These are phyloP conservation scores for Carlito syrichta DNA, from an alignment of 2,113 vertebrate species.

Conservation along the genomic window DNA sequence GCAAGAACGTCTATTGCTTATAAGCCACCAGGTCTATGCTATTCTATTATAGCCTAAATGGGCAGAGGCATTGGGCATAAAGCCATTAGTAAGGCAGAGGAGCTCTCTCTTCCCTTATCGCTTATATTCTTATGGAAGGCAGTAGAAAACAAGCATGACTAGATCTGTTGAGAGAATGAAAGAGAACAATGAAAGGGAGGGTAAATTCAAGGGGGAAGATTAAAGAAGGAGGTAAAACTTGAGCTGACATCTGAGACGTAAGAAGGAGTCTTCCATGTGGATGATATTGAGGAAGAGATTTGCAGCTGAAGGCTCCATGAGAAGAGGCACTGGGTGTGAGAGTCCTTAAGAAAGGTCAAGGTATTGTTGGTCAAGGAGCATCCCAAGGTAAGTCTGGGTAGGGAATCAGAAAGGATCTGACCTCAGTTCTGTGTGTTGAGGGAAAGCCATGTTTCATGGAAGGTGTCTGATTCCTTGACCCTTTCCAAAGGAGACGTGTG, in stretches of 20 bases:
- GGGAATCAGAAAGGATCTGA: too few species aligned
- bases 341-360: accelerated
- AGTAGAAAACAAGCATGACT: neutral
- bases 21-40: neutral
- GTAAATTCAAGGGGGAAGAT: neutral
- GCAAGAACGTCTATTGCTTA: neutral
- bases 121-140: neutral
- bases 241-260: neutral
- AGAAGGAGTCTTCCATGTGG: neutral
- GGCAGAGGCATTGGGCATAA: neutral
- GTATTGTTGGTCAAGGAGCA: neutral
- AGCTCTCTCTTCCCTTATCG: accelerated
- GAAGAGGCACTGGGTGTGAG: neutral
- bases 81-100: neutral
- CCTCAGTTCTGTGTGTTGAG: accelerated
- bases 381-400: accelerated
- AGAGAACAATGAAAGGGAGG: neutral
- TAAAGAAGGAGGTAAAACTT: neutral
- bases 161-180: neutral
- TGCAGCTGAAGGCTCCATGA: too few species aligned
- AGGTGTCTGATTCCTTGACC: neutral
- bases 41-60: neutral
- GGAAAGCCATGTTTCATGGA: neutral
- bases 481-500: neutral
- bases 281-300: neutral